A percentile compares a stretch with the other conserved stretches of the same genome.
phyloP scores from a whole-genome alignment of 2,888 invertebrate genomes.

The Drosophila colorata region DNA sequence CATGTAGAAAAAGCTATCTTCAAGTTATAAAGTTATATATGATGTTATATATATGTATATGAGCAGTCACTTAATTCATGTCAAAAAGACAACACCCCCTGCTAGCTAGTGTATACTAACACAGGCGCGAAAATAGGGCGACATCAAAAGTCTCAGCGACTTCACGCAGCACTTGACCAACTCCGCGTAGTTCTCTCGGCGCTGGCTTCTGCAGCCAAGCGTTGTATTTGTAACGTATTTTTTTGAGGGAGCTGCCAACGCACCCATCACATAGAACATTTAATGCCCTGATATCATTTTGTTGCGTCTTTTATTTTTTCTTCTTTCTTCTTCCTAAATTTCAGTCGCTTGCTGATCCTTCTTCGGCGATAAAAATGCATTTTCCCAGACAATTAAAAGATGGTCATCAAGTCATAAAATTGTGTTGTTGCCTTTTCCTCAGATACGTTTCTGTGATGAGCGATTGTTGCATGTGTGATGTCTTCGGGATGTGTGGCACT shows the following conservation, averaged over 20 bases:
- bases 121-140: conserved; percentile 66
- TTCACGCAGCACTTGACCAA: conserved; percentile 66
- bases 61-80: neutral
- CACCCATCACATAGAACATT: conserved; percentile 22
- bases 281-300: conserved; percentile 32
- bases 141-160: conserved; percentile 54
- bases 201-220: conserved; percentile 57
- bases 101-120: conserved; percentile 25
- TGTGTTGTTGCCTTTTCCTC: conserved; percentile 22
- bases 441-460: conserved; percentile 5
- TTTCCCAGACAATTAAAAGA: conserved; percentile 77
- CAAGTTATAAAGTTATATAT: no score
- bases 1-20: no score
- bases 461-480: conserved; percentile 18
- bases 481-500: conserved; percentile 46
- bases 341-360: conserved; percentile 40
- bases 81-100: neutral
- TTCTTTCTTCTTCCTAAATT: conserved; percentile 16
- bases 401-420: conserved; percentile 57
- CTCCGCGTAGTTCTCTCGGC: conserved; percentile 13
- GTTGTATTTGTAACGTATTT: conserved; percentile 76
- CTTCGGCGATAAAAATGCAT: conserved; percentile 57
- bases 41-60: no score
- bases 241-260: conserved; percentile 18
- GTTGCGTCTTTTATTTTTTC: conserved; percentile 4